These are phyloP conservation scores for Leptobrachium ailaonicum DNA, from an alignment of 2,113 vertebrate species.

Conservation along the genomic window DNA sequence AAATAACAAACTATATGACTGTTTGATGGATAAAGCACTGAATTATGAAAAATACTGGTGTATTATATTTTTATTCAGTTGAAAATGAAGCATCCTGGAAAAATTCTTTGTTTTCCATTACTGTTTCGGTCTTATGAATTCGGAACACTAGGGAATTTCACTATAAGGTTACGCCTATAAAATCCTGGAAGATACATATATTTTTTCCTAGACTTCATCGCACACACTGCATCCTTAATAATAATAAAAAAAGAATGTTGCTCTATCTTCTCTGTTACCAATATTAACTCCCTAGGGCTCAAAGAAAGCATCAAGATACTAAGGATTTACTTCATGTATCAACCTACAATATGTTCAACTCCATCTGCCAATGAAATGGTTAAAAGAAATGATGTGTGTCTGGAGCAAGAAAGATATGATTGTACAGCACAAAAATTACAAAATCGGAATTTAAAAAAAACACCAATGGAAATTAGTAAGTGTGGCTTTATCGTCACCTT, in stretches of 20 bases:
- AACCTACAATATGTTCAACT: not conserved
- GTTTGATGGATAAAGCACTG: not conserved
- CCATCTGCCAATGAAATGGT: not conserved
- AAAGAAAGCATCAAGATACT: not conserved
- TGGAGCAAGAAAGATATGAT: constrained; percentile 1
- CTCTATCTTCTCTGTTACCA: too few relatives aligned
- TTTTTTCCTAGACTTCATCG: not conserved
- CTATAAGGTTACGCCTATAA: not conserved
- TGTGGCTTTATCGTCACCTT: constrained; percentile 12
- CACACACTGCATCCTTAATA: not conserved
- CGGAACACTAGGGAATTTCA: not conserved
- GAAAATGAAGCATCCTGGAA: not conserved
- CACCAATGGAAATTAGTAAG: constrained; percentile 8
- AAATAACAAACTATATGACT: not conserved
- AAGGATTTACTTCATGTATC: not conserved
- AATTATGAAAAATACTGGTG: not conserved
- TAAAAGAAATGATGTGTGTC: not conserved
- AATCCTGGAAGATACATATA: not conserved
- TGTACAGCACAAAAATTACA: constrained; percentile 1
- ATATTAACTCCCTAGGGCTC: too few relatives aligned
- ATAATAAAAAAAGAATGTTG: not conserved
- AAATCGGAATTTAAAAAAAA: constrained; percentile 4
- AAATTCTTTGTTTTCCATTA: not conserved
- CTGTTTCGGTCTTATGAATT: not conserved
- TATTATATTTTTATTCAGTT: not conserved